Evolutionary conservation across 92 coral and sea anemone species (phyloP).

Genomic region (Umimayanthus kanabou): DNA sequence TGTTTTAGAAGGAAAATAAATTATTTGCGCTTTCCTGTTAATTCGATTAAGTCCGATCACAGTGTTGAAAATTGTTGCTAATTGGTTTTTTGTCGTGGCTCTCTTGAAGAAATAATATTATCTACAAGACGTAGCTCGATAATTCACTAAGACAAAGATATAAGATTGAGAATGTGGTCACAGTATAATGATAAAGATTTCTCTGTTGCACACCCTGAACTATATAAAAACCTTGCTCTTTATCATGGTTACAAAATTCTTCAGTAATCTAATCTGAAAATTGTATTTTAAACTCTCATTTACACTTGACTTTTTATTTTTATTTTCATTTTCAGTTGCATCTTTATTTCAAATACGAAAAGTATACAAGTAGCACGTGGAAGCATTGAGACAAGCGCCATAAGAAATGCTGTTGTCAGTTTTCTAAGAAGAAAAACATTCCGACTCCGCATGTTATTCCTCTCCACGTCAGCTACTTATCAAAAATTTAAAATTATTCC

Average conservation of each 20-base stretch:
- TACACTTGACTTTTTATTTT: too few species aligned
- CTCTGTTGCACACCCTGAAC: neutral
- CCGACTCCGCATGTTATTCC: too few species aligned
- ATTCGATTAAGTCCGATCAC: neutral
- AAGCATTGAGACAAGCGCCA: too few species aligned
- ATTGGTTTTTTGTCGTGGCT: neutral
- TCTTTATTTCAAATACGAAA: too few species aligned
- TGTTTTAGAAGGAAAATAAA: neutral
- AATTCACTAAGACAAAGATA: too few species aligned
- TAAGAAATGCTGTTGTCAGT: too few species aligned
- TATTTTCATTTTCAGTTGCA: too few species aligned
- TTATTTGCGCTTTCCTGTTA: neutral
- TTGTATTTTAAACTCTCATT: neutral
- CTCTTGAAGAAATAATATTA: neutral
- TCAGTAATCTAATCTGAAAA: neutral
- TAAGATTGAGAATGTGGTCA: neutral
- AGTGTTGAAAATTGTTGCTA: neutral
- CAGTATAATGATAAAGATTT: neutral
- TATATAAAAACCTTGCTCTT: neutral
- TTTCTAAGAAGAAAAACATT: too few species aligned
- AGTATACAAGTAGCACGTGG: too few species aligned
- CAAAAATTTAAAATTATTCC: too few species aligned
- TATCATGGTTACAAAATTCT: too few species aligned
- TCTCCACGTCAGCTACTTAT: too few species aligned
- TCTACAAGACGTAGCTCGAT: neutral